These are phyloP conservation scores for Ceyx margarethae DNA, from an alignment of 2,113 vertebrate species.

Conservation along the genomic window DNA sequence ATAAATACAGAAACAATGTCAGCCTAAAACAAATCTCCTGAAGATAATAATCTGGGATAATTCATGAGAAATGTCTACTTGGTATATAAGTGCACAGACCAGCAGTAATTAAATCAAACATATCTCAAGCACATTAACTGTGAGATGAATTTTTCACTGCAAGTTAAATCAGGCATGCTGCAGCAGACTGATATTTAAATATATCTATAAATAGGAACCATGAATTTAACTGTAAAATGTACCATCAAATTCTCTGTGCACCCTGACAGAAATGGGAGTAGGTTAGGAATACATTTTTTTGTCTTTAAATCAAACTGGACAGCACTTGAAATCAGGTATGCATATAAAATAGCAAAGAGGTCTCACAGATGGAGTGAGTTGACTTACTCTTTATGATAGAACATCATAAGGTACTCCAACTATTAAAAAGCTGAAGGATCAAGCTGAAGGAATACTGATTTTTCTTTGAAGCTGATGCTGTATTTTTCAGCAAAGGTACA, in stretches of 20 bases:
- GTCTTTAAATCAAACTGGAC: neutral
- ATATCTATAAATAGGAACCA: neutral
- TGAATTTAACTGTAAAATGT: neutral
- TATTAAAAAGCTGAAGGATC: neutral
- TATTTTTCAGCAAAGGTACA: neutral
- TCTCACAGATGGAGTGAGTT: neutral
- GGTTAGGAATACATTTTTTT: neutral
- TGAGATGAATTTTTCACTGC: slow-evolving; percentile 20
- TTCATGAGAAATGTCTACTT: neutral
- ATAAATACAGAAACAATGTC: neutral
- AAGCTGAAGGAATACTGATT: neutral
- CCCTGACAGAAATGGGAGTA: neutral
- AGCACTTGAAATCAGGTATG: neutral
- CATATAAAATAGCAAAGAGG: neutral
- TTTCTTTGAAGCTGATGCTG: neutral
- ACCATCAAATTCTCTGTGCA: neutral
- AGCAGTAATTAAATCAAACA: slow-evolving; percentile 47
- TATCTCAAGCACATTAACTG: neutral
- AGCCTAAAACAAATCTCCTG: neutral
- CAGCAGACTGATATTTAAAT: neutral
- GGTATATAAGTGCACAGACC: neutral
- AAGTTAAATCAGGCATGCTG: slow-evolving; percentile 2
- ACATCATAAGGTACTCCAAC: neutral
- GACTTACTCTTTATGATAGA: neutral
- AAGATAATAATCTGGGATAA: neutral